Conservation (phyloP, 2,888 invertebrate genomes). For the Mesorhabditis spiculigera region DNA sequence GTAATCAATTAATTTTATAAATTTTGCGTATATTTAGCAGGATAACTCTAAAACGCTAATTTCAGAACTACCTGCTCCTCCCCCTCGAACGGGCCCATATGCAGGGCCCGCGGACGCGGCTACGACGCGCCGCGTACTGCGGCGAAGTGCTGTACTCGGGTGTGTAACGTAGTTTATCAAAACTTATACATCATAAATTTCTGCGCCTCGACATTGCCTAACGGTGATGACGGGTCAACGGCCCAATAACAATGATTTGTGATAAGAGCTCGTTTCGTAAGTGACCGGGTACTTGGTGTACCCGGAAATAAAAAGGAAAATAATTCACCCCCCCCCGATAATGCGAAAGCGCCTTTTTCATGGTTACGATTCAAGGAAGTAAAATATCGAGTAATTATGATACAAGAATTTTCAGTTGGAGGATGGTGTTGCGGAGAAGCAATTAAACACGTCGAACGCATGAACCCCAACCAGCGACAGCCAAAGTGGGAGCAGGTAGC, state of each 20-base stretch:
- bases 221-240: no score
- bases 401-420: slow-evolving; percentile 69
- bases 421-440: slow-evolving; percentile 99
- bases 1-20: background rate
- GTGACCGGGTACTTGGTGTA: no score
- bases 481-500: slow-evolving; percentile 98
- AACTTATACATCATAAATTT: no score
- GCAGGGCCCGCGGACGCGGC: slow-evolving; percentile 82
- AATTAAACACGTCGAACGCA: slow-evolving; percentile 93
- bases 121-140: slow-evolving; percentile 86
- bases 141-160: slow-evolving; percentile 91
- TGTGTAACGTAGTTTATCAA: slow-evolving; percentile 11
- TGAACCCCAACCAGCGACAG: slow-evolving; percentile 78
- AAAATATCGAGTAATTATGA: slow-evolving; percentile 1
- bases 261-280: no score
- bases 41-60: background rate
- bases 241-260: no score
- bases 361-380: background rate
- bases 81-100: slow-evolving; percentile 71
- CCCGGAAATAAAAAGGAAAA: no score
- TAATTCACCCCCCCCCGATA: no score
- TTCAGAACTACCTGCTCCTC: slow-evolving; percentile 80
- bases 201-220: no score
- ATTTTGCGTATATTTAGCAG: background rate
- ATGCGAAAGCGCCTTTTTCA: background rate